Conservation (phyloP, 2,113 vertebrate species). For the Tyrannus savana region DNA sequence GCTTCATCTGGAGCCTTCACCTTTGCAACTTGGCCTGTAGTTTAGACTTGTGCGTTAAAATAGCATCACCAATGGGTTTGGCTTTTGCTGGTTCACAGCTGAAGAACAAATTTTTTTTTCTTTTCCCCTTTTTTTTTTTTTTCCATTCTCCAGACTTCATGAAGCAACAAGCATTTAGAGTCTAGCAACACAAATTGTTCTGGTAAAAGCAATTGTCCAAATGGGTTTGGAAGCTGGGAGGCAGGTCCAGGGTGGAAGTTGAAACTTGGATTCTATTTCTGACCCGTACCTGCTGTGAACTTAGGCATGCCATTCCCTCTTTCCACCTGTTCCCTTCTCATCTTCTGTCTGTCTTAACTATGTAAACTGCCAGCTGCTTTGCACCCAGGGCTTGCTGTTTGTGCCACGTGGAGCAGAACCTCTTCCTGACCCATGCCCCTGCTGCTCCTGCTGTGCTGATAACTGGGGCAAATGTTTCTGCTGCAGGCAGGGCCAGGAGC, state of each 20-base stretch:
- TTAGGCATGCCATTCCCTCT: not conserved
- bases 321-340: constrained; percentile 41
- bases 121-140: not conserved
- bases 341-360: not conserved
- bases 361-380: not conserved
- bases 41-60: not conserved
- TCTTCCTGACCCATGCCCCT: not conserved
- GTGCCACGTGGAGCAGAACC: not conserved
- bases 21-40: not conserved
- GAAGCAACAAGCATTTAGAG: not conserved
- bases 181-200: not conserved
- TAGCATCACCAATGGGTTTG: not conserved
- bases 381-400: not conserved
- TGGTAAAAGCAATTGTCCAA: not conserved
- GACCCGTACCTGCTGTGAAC: constrained; percentile 17
- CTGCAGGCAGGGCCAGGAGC: not conserved
- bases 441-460: not conserved
- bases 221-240: not conserved
- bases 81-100: not conserved
- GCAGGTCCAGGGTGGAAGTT: not conserved
- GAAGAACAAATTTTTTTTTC: not conserved
- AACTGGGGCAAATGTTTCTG: not conserved
- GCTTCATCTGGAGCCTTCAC: not conserved
- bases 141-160: not conserved
- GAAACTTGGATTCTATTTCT: constrained; percentile 35